A percentile compares a stretch with the other conserved stretches of the same genome.
Conservation (phyloP, 2,888 invertebrate genomes). For the Meiosimyza decipiens region DNA sequence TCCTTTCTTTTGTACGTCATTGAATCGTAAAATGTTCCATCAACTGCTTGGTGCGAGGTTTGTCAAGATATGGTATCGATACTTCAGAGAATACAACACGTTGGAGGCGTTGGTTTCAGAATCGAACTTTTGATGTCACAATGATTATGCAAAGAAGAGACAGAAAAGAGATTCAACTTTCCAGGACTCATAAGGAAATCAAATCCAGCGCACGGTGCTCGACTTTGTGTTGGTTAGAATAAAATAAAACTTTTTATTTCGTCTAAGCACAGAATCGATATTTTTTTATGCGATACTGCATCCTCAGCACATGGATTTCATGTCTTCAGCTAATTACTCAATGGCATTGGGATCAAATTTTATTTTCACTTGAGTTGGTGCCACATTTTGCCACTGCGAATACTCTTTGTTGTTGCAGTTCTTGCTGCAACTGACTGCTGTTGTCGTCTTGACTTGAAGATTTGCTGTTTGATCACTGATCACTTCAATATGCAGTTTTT, state of each 20-base stretch:
- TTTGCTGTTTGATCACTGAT: constrained; percentile 18
- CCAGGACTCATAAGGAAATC: too few species aligned
- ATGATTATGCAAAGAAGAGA: too few species aligned
- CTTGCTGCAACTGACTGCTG: constrained; percentile 1
- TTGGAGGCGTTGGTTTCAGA: too few species aligned
- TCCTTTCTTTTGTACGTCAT: constrained; percentile 8
- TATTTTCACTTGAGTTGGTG: constrained; percentile 44
- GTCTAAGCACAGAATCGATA: not conserved
- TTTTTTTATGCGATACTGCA: constrained; percentile 18
- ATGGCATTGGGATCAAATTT: constrained; percentile 47
- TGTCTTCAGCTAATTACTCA: constrained; percentile 31
- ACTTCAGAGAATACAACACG: too few species aligned
- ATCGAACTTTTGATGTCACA: too few species aligned
- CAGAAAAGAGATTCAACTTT: too few species aligned
- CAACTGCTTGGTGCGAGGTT: not conserved
- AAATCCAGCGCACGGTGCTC: too few species aligned
- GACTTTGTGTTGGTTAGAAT: too few species aligned
- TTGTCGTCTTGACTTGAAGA: not conserved
- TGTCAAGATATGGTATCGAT: too few species aligned
- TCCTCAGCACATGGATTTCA: constrained; percentile 35
- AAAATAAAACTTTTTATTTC: too few species aligned
- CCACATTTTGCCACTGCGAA: constrained; percentile 45
- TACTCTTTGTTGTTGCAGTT: constrained; percentile 26
- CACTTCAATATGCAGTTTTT: too few species aligned
- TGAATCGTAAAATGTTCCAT: not conserved